Percentiles rank a stretch among this genome's conserved stretches.
Evolutionary conservation across 23 tunicate genomes (phyloP).

Genomic region (Trididemnum clinides): DNA sequence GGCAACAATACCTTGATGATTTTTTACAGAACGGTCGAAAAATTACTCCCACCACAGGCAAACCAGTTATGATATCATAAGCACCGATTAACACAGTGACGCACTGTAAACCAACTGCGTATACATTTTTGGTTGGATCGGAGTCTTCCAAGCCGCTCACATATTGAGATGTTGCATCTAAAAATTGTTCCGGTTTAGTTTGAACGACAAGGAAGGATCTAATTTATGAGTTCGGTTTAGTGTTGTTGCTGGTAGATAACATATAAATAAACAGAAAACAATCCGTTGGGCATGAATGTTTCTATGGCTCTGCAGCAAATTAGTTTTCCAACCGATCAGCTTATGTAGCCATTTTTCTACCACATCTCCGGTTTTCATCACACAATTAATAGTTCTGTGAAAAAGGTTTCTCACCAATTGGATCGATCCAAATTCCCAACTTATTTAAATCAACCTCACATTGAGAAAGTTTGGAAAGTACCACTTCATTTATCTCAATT

Average conservation of each 20-base stretch:
- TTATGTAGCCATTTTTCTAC: no score
- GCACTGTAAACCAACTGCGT: slow-evolving; percentile 72
- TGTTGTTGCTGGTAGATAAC: no score
- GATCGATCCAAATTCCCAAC: slow-evolving; percentile 87
- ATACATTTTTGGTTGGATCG: slow-evolving; percentile 1
- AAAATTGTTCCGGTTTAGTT: not conserved
- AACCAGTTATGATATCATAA: slow-evolving; percentile 45
- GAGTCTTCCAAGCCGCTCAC: slow-evolving; percentile 57
- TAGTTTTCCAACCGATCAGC: no score
- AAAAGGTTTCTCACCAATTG: slow-evolving; percentile 82
- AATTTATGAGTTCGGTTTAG: no score
- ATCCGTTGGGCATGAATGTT: no score
- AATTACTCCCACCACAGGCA: slow-evolving; percentile 76
- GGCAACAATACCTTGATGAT: no score
- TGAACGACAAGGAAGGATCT: not conserved
- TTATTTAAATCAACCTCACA: slow-evolving; percentile 43
- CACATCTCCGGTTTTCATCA: no score
- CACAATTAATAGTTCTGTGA: no score
- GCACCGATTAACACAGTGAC: slow-evolving; percentile 85
- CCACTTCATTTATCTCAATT: slow-evolving; percentile 2
- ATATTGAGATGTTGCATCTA: slow-evolving; percentile 63
- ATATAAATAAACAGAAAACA: no score
- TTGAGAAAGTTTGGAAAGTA: not conserved
- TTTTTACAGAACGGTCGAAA: slow-evolving; percentile 63
- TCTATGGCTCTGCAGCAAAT: no score